These are phyloP conservation scores for Brachionus paranguensis DNA, from an alignment of 1,140 invertebrate species.

Conservation along the genomic window DNA sequence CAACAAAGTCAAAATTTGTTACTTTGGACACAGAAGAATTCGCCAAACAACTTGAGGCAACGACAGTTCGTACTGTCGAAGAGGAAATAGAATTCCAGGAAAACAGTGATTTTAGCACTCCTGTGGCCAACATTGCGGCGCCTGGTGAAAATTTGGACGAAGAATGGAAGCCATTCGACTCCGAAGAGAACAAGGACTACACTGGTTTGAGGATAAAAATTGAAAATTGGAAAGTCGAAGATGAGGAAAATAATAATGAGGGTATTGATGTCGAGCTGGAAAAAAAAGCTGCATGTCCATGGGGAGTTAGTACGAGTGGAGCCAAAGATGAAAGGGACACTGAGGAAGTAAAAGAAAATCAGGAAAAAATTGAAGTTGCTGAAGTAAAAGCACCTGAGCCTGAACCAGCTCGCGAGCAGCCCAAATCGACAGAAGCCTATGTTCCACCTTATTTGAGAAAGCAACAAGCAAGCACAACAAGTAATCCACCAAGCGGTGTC, in stretches of 20 bases:
- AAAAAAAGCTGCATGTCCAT: slow-evolving; percentile 24
- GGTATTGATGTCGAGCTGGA: slow-evolving; percentile 9
- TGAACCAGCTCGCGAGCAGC: neutral
- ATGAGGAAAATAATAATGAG: slow-evolving; percentile 27
- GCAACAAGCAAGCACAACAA: neutral
- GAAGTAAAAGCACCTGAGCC: neutral
- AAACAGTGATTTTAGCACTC: neutral
- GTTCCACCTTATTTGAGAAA: slow-evolving; percentile 17
- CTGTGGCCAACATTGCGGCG: neutral
- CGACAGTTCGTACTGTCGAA: neutral
- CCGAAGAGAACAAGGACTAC: slow-evolving; percentile 36
- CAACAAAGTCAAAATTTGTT: slow-evolving; percentile 15
- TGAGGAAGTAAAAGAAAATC: neutral
- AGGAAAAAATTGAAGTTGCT: neutral
- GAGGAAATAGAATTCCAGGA: neutral
- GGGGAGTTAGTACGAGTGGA: neutral
- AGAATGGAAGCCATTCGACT: slow-evolving; percentile 39
- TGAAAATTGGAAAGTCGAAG: slow-evolving; percentile 38
- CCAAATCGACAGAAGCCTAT: neutral
- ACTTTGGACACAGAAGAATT: slow-evolving; percentile 31
- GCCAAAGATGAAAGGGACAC: neutral
- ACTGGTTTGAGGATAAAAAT: slow-evolving; percentile 29
- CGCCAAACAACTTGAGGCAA: slow-evolving; percentile 29
- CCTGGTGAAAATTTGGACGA: slow-evolving; percentile 31
- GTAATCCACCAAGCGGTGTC: too few species aligned